Base-by-base conservation (phyloP, 2,888 invertebrate genomes). In the Leptothorax acervorum region DNA sequence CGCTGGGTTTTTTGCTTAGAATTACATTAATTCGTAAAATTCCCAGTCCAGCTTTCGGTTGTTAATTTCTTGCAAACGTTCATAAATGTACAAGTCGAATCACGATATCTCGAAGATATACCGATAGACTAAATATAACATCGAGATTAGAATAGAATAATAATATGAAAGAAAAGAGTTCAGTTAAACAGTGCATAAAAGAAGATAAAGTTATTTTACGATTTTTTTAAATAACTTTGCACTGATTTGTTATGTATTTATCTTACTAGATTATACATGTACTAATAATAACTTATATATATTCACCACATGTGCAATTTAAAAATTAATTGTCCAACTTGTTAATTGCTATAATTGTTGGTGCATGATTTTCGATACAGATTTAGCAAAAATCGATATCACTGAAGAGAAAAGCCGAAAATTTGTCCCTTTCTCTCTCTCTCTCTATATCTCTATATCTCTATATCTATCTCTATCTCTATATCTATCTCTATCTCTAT, bases 61-160 rank as follows among this genome's bases (percentile, higher is more conserved):
- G 35, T 62, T 48, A 75, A 42, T 66, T 65, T 53, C n/a, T 39
- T 66, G 53, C 28, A 66, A 66, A 76, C 12, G 28, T 55, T 76
- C 3, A 53, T 23, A 39, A 51, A 42, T 11, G 28, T 18, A 11
- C 4, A 42, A 45, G 28, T 9, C n/a, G 15, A 45, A 31, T 60
- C 18, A 6, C 5, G 2, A 8, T 45, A 57, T 42, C 28, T 45
- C 15, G 15, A 35, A 62, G 12, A 39, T 3, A 6, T 65, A 51
- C 5, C 2, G 15, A 51, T 12, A 75, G 23, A 75, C 15, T 23
- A 18, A 63, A 23, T 6, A 15, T 6, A 15, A 57, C 12, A 12
- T 18, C 11, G 18, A 42, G 3, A 74, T 62, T 42, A 39, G 23
- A 71, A 71, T 39, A 23, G 71, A 71, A 55, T 74, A 45, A 28